These are phyloP conservation scores for Lacanobia oleracea DNA, from an alignment of 2,888 invertebrate species.

Conservation along the genomic window DNA sequence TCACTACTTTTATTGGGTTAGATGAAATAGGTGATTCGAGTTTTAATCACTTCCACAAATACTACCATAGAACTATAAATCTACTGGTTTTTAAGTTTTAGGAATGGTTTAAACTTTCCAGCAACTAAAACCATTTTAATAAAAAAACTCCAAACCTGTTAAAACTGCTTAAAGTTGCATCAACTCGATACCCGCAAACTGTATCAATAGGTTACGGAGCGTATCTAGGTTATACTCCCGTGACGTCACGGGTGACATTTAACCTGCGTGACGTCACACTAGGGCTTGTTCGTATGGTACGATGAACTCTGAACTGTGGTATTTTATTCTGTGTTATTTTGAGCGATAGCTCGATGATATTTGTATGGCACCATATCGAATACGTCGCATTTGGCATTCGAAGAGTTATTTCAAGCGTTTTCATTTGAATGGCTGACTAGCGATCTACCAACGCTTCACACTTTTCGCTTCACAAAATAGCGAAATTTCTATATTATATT, in stretches of 20 bases:
- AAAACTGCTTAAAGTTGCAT: slow-evolving; percentile 4
- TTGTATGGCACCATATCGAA: background rate
- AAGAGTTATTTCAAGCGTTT: background rate
- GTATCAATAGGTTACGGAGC: slow-evolving; percentile 64
- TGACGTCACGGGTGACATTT: slow-evolving; percentile 74
- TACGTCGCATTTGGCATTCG: background rate
- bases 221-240: slow-evolving; percentile 71
- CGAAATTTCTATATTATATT: too few species aligned
- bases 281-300: background rate
- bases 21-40: background rate
- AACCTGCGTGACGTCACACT: slow-evolving; percentile 67
- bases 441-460: too few species aligned
- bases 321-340: slow-evolving; percentile 22
- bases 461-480: too few species aligned
- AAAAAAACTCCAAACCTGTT: background rate
- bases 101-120: too few species aligned
- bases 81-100: too few species aligned
- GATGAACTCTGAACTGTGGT: slow-evolving; percentile 3
- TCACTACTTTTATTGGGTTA: background rate
- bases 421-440: background rate
- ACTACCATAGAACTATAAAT: too few species aligned
- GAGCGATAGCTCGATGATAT: background rate
- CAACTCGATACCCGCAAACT: slow-evolving; percentile 50
- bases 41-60: background rate
- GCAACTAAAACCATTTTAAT: too few species aligned